These are phyloP conservation scores for Deroplatys truncata DNA, from an alignment of 2,888 invertebrate genomes.

Conservation along the genomic window DNA sequence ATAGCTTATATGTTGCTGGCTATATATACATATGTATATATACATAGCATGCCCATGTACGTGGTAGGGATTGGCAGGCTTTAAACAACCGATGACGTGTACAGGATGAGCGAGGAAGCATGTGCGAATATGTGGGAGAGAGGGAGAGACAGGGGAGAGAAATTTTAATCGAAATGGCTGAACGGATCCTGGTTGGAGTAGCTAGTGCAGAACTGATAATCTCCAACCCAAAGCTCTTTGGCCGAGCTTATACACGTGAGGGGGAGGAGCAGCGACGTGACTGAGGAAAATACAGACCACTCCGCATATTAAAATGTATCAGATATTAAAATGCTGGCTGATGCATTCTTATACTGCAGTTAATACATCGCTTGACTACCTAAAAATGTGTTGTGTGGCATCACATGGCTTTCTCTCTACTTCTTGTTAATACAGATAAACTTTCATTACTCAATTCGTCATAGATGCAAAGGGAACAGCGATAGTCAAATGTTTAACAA, in stretches of 20 bases:
- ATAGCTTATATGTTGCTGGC: neutral
- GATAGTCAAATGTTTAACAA: no score
- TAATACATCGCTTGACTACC: no score
- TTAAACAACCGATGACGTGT: slow-evolving; percentile 12
- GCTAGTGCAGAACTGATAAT: slow-evolving; percentile 14
- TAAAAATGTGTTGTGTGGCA: no score
- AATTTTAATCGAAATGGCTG: slow-evolving; percentile 13
- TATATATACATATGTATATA: neutral
- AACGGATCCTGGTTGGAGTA: neutral
- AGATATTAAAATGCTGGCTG: no score
- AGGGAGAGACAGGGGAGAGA: neutral
- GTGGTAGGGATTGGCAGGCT: neutral
- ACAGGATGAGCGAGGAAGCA: neutral
- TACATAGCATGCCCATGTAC: neutral
- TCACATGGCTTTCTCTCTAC: no score
- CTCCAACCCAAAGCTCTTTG: neutral
- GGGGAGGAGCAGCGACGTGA: neutral
- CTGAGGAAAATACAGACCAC: neutral
- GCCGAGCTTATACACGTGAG: neutral
- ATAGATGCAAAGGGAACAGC: no score
- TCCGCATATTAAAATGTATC: no score
- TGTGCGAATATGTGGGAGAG: neutral
- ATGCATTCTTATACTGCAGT: no score
- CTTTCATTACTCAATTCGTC: no score
- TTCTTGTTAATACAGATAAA: no score